Percentiles rank a stretch among this genome's conserved stretches.
Evolutionary conservation across 1,140 invertebrate genomes (phyloP).

Genomic region (Centruroides sculpturatus): DNA sequence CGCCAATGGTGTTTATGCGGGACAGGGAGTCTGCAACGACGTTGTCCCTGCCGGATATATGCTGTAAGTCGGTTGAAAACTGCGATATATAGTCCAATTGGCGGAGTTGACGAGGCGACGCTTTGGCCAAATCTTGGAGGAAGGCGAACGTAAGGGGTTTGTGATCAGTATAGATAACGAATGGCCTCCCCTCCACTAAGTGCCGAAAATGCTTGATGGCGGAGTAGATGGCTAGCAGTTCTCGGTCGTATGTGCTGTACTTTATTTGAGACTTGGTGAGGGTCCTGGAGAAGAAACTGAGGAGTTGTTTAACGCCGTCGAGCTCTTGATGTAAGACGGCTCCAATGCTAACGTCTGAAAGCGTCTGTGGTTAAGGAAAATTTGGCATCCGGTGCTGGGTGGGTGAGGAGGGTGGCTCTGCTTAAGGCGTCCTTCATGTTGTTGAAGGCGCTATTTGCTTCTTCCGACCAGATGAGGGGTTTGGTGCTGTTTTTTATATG

Average conservation of each 20-base stretch:
- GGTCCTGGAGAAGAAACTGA: conserved; percentile 13
- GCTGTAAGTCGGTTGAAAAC: conserved; percentile 17
- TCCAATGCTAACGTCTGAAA: neutral
- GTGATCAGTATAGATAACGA: conserved; percentile 15
- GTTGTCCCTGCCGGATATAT: too few relatives aligned
- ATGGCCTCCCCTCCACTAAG: conserved; percentile 16
- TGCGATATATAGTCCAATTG: conserved; percentile 28
- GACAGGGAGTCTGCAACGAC: too few relatives aligned
- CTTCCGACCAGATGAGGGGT: conserved; percentile 8
- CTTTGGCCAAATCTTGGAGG: conserved; percentile 5
- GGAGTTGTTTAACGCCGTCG: neutral
- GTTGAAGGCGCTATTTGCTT: conserved; percentile 23
- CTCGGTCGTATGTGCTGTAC: neutral
- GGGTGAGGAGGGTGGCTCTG: neutral
- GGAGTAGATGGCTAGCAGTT: neutral
- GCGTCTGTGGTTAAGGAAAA: conserved; percentile 5
- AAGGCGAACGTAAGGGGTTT: conserved; percentile 19
- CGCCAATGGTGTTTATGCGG: too few relatives aligned
- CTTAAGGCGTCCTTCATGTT: conserved; percentile 25
- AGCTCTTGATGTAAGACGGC: conserved; percentile 10
- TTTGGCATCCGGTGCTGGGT: neutral
- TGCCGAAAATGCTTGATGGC: conserved; percentile 17
- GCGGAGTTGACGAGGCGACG: neutral
- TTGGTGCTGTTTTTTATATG: neutral
- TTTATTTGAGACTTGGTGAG: conserved; percentile 1